Evolutionary conservation across 2,113 vertebrate genomes (phyloP).

Genomic region (Syngnathus typhle): DNA sequence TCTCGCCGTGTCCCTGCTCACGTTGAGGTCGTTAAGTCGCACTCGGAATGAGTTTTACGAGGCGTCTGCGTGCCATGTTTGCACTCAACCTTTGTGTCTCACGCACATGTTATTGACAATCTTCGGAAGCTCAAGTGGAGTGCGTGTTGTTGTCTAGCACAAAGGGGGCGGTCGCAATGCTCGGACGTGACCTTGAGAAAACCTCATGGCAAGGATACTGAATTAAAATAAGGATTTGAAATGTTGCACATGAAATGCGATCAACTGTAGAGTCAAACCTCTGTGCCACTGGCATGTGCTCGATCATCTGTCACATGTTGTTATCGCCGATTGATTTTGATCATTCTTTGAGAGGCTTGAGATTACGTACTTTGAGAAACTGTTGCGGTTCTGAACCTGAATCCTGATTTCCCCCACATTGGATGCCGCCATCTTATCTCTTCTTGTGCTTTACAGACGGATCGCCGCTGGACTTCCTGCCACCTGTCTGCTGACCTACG

Average conservation of each 20-base stretch:
- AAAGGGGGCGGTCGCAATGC: neutral
- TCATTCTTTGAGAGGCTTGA: neutral
- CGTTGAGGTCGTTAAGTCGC: conserved; percentile 42
- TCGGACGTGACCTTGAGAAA: conserved; percentile 1
- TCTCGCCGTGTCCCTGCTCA: conserved; percentile 42
- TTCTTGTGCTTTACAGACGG: conserved; percentile 30
- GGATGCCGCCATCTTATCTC: neutral
- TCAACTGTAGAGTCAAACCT: neutral
- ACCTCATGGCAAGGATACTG: neutral
- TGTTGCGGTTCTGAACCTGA: neutral
- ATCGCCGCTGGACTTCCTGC: neutral
- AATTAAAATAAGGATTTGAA: neutral
- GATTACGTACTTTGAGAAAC: neutral
- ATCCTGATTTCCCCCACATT: no score
- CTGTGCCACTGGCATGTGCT: neutral
- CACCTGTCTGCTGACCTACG: neutral
- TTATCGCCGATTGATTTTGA: neutral
- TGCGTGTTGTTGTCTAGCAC: neutral
- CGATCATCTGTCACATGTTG: neutral
- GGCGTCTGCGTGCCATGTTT: conserved; percentile 20
- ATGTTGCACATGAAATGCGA: neutral
- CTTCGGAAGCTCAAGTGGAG: neutral
- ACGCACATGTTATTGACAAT: neutral
- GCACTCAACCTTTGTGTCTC: conserved; percentile 26
- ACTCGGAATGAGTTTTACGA: conserved; percentile 38